Conservation (phyloP, 2,888 invertebrate genomes). For the Tipula lateralis region DNA sequence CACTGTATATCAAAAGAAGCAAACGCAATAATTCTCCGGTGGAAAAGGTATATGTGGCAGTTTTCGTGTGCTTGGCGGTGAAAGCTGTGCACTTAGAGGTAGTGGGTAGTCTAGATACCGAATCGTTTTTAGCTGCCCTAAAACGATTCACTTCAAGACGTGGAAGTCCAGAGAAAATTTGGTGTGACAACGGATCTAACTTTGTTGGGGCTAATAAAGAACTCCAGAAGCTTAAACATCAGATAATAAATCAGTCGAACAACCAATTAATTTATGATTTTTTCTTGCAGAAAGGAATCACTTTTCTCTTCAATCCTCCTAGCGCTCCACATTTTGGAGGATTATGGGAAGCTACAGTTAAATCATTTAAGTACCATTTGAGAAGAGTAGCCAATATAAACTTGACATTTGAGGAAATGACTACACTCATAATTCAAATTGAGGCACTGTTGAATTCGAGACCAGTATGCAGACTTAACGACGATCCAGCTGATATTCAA, state of each 20-base stretch:
- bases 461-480: too few relatives aligned
- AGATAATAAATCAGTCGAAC: not conserved
- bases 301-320: not conserved
- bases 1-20: too few relatives aligned
- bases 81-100: not conserved
- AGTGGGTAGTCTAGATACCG: not conserved
- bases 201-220: not conserved
- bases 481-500: too few relatives aligned
- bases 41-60: too few relatives aligned
- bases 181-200: not conserved
- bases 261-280: not conserved
- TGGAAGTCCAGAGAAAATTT: not conserved
- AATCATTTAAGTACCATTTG: not conserved
- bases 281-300: not conserved
- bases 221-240: not conserved
- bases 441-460: too few relatives aligned
- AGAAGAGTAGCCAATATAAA: too few relatives aligned
- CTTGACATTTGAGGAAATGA: too few relatives aligned
- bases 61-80: too few relatives aligned
- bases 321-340: not conserved
- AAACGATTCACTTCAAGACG: not conserved
- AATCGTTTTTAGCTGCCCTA: not conserved
- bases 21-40: too few relatives aligned
- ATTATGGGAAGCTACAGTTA: not conserved
- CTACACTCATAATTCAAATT: too few relatives aligned